A percentile compares a stretch with the other conserved stretches of the same genome.
phyloP scores from a whole-genome alignment of 1,140 invertebrate genomes.

The Micrasema minimum region DNA sequence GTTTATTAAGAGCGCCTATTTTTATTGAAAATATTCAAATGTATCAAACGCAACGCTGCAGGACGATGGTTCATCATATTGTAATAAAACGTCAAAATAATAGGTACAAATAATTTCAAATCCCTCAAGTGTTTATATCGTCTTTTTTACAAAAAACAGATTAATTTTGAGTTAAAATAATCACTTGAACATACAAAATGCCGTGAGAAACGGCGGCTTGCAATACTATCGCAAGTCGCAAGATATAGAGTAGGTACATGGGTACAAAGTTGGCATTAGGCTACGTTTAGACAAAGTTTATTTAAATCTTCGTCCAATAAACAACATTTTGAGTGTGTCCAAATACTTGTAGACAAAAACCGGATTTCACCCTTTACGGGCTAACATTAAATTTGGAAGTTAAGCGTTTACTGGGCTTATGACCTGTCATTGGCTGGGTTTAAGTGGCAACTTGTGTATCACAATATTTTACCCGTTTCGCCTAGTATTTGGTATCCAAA shows the following conservation, averaged over 20 bases:
- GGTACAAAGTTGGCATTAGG: not conserved
- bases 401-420: too few relatives aligned
- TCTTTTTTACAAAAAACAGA: not conserved
- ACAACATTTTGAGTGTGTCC: too few relatives aligned
- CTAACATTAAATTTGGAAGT: too few relatives aligned
- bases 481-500: not conserved
- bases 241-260: too few relatives aligned
- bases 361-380: too few relatives aligned
- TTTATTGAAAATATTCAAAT: not conserved
- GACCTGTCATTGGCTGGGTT: too few relatives aligned
- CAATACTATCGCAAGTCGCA: too few relatives aligned
- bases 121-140: not conserved
- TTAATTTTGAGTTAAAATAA: constrained; percentile 20
- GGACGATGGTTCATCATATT: not conserved
- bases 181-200: not conserved
- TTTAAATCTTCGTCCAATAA: not conserved
- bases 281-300: not conserved
- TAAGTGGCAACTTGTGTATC: not conserved
- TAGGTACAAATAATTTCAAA: too few relatives aligned
- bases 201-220: constrained; percentile 17
- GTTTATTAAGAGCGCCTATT: not conserved
- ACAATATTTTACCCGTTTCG: constrained; percentile 1
- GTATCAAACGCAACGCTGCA: not conserved
- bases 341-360: too few relatives aligned
- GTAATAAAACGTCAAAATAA: too few relatives aligned